Percentiles rank a stretch among this genome's conserved stretches.
phyloP scores from a whole-genome alignment of 2,888 invertebrate genomes.

The Cetonia aurata region DNA sequence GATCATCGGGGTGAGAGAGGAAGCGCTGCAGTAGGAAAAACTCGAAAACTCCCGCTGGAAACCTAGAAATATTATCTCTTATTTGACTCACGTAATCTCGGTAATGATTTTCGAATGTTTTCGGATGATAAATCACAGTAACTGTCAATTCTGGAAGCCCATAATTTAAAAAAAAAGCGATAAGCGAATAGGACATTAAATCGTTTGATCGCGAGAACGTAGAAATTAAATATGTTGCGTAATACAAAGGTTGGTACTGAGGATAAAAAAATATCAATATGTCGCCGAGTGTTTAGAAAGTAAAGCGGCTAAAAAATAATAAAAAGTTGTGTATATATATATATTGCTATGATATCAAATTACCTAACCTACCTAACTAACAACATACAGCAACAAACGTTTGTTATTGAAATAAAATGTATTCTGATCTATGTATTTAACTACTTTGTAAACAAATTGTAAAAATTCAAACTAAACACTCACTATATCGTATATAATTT shows the following conservation, averaged over 20 bases:
- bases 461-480: no score
- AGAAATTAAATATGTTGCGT: not conserved
- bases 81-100: constrained; percentile 40
- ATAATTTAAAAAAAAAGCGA: constrained; percentile 21
- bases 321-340: no score
- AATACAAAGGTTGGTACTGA: not conserved
- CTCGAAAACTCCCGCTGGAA: constrained; percentile 12
- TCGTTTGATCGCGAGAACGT: not conserved
- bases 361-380: no score
- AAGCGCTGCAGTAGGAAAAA: not conserved
- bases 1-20: not conserved
- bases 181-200: constrained; percentile 8
- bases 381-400: no score
- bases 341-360: no score
- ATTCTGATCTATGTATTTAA: no score
- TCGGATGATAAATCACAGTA: constrained; percentile 37
- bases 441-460: no score
- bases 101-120: constrained; percentile 38
- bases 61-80: constrained; percentile 39
- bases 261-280: not conserved
- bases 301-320: no score
- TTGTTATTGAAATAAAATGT: no score
- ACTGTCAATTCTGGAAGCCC: constrained; percentile 28
- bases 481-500: no score
- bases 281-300: no score